Evolutionary conservation across 2,797 vertebrate genomes (phyloP).

Genomic region (Labeo calbasu): DNA sequence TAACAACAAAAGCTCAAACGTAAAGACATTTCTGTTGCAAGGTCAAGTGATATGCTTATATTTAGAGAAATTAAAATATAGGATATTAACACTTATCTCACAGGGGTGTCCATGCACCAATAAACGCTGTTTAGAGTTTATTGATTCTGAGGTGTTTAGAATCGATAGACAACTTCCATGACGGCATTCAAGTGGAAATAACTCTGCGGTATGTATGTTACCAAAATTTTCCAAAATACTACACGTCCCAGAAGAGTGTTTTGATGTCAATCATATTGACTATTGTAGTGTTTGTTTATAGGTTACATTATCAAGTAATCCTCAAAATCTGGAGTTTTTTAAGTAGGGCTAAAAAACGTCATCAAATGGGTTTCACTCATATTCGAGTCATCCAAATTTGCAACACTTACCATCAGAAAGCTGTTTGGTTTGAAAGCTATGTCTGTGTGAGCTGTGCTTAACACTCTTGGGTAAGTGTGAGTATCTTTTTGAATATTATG

Average conservation of each 20-base stretch:
- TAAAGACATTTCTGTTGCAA: neutral
- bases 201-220: neutral
- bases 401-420: neutral
- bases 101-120: neutral
- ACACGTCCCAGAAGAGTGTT: neutral
- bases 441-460: neutral
- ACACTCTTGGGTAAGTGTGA: neutral
- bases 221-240: neutral
- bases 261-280: neutral
- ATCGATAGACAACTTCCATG: neutral
- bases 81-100: neutral
- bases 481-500: neutral
- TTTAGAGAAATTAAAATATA: conserved; percentile 19
- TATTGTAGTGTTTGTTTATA: neutral
- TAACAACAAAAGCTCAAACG: conserved; percentile 18
- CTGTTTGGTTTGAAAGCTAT: neutral
- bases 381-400: neutral
- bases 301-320: neutral
- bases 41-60: neutral
- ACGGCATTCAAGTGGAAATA: neutral
- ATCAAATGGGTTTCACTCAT: neutral
- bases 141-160: neutral
- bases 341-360: neutral
- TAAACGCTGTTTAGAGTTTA: neutral
- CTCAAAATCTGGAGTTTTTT: neutral